Evolutionary conservation across 2,888 invertebrate species (phyloP), one percentile per base, ranked within the genome.

Genomic region (Lissonota sp.): DNA sequence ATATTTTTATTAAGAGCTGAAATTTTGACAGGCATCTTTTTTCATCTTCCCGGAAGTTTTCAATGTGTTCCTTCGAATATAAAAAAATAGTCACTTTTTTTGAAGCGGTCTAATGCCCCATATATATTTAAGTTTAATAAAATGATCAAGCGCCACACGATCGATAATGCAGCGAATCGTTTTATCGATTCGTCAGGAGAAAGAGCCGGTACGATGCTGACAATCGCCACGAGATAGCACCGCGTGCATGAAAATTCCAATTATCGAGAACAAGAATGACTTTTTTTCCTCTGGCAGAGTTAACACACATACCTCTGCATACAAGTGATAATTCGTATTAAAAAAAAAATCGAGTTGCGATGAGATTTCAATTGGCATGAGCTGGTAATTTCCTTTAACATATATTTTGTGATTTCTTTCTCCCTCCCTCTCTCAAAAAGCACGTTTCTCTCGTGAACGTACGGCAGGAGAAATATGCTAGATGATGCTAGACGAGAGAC

Each of bases 211-310:
- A 14, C 39, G 57, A 80, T 73, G 58, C 58, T 44, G 62, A 67
- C 12, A 62, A 62, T 63, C 49, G 14, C 83, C 84, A 76, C 77
- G 69, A 84, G 84, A 84, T 84, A 78, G 84, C 84, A 49, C 77
- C 80, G 81, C 46, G 37, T 42, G 77, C 39, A 60, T 64, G 10
- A 12, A 58, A 70, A n/a, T 67, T 8, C 26, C 12, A 4, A 42
- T 4, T 37, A 10, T 44, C 53, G 53, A n/a, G 53, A 53, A 12
- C 16, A 14, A 53, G 12, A 14, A 51, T 51, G 12, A 14, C 14
- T 53, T 44, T 44, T 42, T 44, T 4, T 10, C 10, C 44, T 44
- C 44, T 44, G 7, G 4, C 44, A 10, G 10, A 44, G 44, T 4
- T 8, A 44, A 44, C 44, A 44, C 10, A 44, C 10, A 44, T 10